Evolutionary conservation across 2,797 vertebrate genomes (phyloP), one percentile per base, ranked within the genome.

Genomic region (Poeciliopsis presidionis): DNA sequence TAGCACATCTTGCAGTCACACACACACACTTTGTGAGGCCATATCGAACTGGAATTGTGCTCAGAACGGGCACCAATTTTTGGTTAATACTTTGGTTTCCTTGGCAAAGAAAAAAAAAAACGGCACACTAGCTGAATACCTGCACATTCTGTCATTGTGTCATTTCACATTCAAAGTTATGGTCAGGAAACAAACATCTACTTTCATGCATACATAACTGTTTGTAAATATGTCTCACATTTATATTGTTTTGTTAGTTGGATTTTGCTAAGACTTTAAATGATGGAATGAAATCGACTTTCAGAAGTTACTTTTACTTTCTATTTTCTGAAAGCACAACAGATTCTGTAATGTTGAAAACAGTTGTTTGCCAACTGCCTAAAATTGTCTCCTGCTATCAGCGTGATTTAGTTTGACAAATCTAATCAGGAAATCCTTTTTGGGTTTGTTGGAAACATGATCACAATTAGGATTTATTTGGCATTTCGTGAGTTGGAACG

Each of bases 321-420:
- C 73, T 36, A 30, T 16, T 14, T 74, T 51, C 59, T 57, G 45
- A 75, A 79, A 84, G 79, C 45, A 22, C 30, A 46, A 33, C 4
- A 76, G 71, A 77, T 79, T 36, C 81, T 86, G 51, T 83, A 73
- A 83, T 93, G 78, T 83, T 93, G 72, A 94, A 74, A 80, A 87
- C 85, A 90, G 90, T 84, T 92, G 88, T 94, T 88, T 86, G 82
- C 92, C 93, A 95, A 94, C 94, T 95, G 94, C 94, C 94, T 94
- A 93, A 95, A 95, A 95, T 94, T 81, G 89, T 95, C 92, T 55
- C 86, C 89, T 91, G 87, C 80, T 79, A 92, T 92, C 91, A 94
- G 92, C 90, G 87, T 90, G 51, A 83, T 47, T 76, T 81, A 91
- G 90, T 75, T 65, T 20, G 7, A 76, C 33, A 83, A 82, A 83